A percentile compares a stretch with the other conserved stretches of the same genome.
Evolutionary conservation across 2,797 vertebrate species (phyloP).

Genomic region (Cyprinodon diabolis): DNA sequence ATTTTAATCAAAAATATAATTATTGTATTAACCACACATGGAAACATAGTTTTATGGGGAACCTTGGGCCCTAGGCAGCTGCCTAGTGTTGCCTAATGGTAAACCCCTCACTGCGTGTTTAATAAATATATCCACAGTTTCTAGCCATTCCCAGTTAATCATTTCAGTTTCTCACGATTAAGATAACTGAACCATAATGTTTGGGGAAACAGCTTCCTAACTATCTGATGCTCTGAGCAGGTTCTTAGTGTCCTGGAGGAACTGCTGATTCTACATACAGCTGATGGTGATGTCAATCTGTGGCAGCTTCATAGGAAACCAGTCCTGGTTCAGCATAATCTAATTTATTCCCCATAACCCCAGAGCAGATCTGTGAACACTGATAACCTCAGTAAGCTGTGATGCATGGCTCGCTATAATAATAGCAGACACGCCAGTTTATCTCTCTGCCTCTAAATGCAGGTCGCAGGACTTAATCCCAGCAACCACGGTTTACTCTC

Average conservation of each 20-base stretch:
- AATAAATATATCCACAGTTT: too few species aligned
- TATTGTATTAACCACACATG: too few species aligned
- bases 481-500: constrained; percentile 32
- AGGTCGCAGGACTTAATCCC: constrained; percentile 34
- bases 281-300: constrained; percentile 52
- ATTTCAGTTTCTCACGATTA: too few species aligned
- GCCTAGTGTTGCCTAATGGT: too few species aligned
- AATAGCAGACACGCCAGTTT: constrained; percentile 47
- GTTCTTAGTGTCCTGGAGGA: neutral
- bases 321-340: constrained; percentile 43
- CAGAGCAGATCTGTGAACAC: constrained; percentile 41
- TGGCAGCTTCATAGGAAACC: constrained; percentile 46
- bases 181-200: neutral
- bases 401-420: constrained; percentile 53
- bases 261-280: constrained; percentile 27
- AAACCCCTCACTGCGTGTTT: too few species aligned
- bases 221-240: neutral
- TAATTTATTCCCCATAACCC: constrained; percentile 57
- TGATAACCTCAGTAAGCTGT: constrained; percentile 60
- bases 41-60: too few species aligned
- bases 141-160: too few species aligned
- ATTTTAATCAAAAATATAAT: too few species aligned
- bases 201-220: neutral
- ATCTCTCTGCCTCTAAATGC: constrained; percentile 51
- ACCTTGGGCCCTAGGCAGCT: too few species aligned